These are phyloP conservation scores for Drosophila flavopinicola DNA, from an alignment of 2,888 invertebrate species.

Conservation along the genomic window DNA sequence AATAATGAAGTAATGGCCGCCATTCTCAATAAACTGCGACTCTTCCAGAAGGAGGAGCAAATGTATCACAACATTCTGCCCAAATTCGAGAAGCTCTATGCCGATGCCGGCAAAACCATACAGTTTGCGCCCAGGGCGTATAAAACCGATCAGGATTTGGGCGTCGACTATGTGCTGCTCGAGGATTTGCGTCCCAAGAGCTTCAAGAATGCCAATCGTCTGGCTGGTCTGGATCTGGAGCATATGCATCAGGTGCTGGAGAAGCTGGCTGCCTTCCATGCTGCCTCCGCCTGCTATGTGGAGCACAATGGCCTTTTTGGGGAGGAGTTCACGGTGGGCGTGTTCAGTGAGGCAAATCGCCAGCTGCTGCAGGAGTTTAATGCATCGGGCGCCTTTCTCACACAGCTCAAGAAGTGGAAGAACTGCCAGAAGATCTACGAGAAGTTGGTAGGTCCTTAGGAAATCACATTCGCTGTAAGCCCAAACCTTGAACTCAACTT, in stretches of 20 bases:
- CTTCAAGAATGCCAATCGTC: slow-evolving; percentile 79
- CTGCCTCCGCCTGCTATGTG: slow-evolving; percentile 82
- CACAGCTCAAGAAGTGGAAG: slow-evolving; percentile 80
- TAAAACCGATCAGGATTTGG: slow-evolving; percentile 71
- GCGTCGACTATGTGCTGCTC: slow-evolving; percentile 77
- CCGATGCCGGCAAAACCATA: slow-evolving; percentile 67
- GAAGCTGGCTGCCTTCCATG: slow-evolving; percentile 83
- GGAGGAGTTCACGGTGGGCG: slow-evolving; percentile 71
- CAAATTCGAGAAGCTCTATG: slow-evolving; percentile 79
- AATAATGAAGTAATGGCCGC: slow-evolving; percentile 66
- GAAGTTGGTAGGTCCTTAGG: slow-evolving; percentile 65
- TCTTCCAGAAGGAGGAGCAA: slow-evolving; percentile 82
- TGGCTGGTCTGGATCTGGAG: slow-evolving; percentile 76
- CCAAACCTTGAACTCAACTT: neutral
- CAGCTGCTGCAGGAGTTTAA: slow-evolving; percentile 73
- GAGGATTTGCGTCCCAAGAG: slow-evolving; percentile 79
- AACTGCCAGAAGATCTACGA: slow-evolving; percentile 71
- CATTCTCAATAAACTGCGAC: slow-evolving; percentile 63
- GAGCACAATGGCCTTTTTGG: slow-evolving; percentile 77
- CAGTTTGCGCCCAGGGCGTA: slow-evolving; percentile 79
- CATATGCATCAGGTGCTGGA: slow-evolving; percentile 78
- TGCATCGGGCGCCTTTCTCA: slow-evolving; percentile 70
- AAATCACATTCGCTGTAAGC: neutral
- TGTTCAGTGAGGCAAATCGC: slow-evolving; percentile 71
- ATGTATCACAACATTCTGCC: slow-evolving; percentile 80